A percentile compares a stretch with the other conserved stretches of the same genome.
These are phyloP conservation scores for Euzophera pinguis DNA, from an alignment of 2,888 invertebrate species.

Conservation along the genomic window DNA sequence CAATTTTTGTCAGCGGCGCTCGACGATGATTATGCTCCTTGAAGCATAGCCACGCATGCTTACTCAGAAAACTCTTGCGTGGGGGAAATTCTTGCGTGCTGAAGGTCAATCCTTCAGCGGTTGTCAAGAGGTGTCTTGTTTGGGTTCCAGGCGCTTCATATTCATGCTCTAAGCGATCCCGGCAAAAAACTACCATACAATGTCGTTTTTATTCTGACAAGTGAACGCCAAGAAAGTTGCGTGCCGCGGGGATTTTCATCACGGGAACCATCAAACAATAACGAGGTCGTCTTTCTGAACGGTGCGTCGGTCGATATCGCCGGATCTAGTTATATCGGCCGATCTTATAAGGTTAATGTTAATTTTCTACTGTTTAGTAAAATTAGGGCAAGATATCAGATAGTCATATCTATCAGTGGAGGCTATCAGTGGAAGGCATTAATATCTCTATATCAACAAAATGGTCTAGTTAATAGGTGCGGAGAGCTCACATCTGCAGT, in stretches of 20 bases:
- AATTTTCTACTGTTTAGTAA: constrained; percentile 53
- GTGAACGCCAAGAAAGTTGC: constrained; percentile 72
- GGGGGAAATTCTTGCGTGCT: constrained; percentile 66
- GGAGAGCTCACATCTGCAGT: constrained; percentile 52
- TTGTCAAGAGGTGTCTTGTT: constrained; percentile 62
- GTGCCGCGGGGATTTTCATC: constrained; percentile 72
- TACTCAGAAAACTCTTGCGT: constrained; percentile 31
- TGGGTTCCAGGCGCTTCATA: constrained; percentile 55
- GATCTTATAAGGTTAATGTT: constrained; percentile 65
- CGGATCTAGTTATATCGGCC: constrained; percentile 58
- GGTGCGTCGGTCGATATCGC: constrained; percentile 56
- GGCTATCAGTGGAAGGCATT: constrained; percentile 28
- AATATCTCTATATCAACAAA: constrained; percentile 43
- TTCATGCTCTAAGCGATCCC: constrained; percentile 50
- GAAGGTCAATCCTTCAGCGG: constrained; percentile 62
- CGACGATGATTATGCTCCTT: constrained; percentile 43
- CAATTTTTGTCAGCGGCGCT: constrained; percentile 55
- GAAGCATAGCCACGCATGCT: constrained; percentile 22
- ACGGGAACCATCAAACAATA: constrained; percentile 75
- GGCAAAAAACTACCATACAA: constrained; percentile 58
- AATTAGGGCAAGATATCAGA: too few relatives aligned
- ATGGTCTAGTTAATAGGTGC: constrained; percentile 54
- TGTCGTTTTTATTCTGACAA: constrained; percentile 70
- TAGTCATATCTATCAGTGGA: constrained; percentile 25
- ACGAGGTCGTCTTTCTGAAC: constrained; percentile 62